Base-by-base conservation (phyloP, 2,888 invertebrate genomes). In the Oscheius sp. region DNA sequence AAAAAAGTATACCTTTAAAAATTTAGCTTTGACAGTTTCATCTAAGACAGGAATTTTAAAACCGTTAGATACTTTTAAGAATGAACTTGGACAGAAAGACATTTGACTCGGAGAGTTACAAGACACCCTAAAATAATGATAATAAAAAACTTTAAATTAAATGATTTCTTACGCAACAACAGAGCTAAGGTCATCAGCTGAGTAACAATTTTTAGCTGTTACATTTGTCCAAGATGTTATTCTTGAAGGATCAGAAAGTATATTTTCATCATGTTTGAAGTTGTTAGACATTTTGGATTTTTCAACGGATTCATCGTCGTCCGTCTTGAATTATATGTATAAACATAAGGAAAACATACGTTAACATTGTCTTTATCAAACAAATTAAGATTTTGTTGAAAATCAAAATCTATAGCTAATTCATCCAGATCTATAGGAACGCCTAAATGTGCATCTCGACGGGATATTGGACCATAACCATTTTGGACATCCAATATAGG, bases 241-340 rank as follows among this genome's bases (percentile, higher is more conserved):
- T 17, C 81, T 59, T 47, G 65, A 47, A 32, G 77, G 78, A 61
- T 82, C 81, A 8, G 72, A 68, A 45, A 82, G 54, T 22, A 85
- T 80, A 67, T 85, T 85, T 64, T 85, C 84, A 64, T 84, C 80
- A 67, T 85, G 80, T 6, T 79, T 78, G 67, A 78, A 85, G 68
- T 82, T 82, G 26, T 72, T 59, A 22, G 77, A 74, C 57, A 72
- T 54, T 32, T 80, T 78, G 41, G 74, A 68, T 44, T 74, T 72
- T 59, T 80, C 81, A 5, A 77, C 74, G 4, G 59, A 68, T 45
- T 78, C 77, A 17, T 74, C 76, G 32, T 79, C 81, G 22, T 62
- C 57, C 14, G 71, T 64, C 75, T 78, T 44, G 32, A 62, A 9
- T 24, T n/a, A 5, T 28, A 14, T 41, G 9, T 24, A 61, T 6